Base-by-base conservation (phyloP, 2,888 invertebrate species). In the Meteorus colon region DNA sequence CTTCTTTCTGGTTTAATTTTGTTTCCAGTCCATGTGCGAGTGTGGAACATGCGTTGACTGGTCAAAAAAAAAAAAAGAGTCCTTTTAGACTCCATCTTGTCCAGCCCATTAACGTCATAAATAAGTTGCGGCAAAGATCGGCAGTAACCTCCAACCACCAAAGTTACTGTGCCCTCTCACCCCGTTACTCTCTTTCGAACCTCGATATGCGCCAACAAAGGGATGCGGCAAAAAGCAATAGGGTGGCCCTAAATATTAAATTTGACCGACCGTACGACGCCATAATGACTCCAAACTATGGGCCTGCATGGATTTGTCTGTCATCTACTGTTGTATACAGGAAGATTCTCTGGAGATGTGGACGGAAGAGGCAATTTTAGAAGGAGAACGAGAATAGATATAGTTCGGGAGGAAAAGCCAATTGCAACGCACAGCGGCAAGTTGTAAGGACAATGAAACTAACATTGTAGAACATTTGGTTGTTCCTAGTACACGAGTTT, bases 71-170 rank as follows among this genome's bases (percentile, higher is more conserved):
- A 48, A 48, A 55, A 55, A 8, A 55, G 19, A 31, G 16, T 31
- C 16, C 62, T 14, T 62, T 29, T 10, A 16, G 31, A 31, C 62
- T 4, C 31, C 62, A 29, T 62, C n/a, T 62, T 31, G 59, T 67
- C 65, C 51, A 37, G 41, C 73, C 73, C 72, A 71, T 68, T 62
- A 59, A 59, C 77, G 85, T 83, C 83, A 77, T 84, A 85, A 85
- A 85, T 84, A 84, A 84, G 83, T 84, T 79, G 78, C 76, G 76
- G 70, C 73, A 74, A 81, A 84, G 83, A 85, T 85, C 82, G 83
- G 83, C 80, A 81, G 79, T 34, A n/a, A 34, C 79, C 72, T 78
- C 80, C 82, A 82, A 84, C 84, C 83, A 74, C 83, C 80, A 84
- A 81, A 82, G 82, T 84, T 84, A 84, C 79, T 80, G 81, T 78